Conservation (phyloP, 2,113 vertebrate species). For the Arenaria interpres region DNA sequence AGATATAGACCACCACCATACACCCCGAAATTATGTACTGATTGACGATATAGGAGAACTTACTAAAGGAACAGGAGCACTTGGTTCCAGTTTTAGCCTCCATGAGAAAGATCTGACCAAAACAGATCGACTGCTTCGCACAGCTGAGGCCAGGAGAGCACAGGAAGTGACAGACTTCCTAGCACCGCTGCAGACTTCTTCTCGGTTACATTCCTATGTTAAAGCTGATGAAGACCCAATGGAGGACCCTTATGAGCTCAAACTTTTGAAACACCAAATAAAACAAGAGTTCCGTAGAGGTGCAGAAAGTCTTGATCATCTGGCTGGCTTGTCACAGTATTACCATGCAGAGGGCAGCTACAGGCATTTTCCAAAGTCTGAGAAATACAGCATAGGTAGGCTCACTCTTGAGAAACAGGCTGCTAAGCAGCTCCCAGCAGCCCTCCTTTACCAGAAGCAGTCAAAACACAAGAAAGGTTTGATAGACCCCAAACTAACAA, state of each 20-base stretch:
- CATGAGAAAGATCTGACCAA: constrained; percentile 95
- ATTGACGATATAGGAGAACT: constrained; percentile 97
- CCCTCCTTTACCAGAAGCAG: constrained; percentile 96
- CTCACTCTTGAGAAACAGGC: constrained; percentile 98
- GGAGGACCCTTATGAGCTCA: constrained; percentile 98
- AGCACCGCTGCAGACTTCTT: constrained; percentile 83
- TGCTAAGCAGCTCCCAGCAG: constrained; percentile 95
- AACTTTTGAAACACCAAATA: constrained; percentile 96
- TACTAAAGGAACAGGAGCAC: constrained; percentile 85
- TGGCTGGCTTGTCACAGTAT: constrained; percentile 90
- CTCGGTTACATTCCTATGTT: constrained; percentile 88
- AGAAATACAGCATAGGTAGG: constrained; percentile 97
- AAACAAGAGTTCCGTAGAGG: constrained; percentile 97
- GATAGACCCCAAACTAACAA: constrained; percentile 93
- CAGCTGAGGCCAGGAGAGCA: constrained; percentile 86
- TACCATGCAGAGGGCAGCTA: constrained; percentile 89
- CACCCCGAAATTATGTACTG: constrained; percentile 91
- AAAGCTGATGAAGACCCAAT: constrained; percentile 96
- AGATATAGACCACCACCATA: constrained; percentile 91
- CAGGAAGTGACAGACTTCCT: constrained; percentile 94
- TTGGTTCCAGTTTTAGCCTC: constrained; percentile 89
- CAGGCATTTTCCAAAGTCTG: constrained; percentile 94
- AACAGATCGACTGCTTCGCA: constrained; percentile 89
- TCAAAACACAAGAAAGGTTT: constrained; percentile 94
- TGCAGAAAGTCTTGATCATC: constrained; percentile 90